Conservation (phyloP, 2,888 invertebrate species). For the Omphaloscelis lunosa region DNA sequence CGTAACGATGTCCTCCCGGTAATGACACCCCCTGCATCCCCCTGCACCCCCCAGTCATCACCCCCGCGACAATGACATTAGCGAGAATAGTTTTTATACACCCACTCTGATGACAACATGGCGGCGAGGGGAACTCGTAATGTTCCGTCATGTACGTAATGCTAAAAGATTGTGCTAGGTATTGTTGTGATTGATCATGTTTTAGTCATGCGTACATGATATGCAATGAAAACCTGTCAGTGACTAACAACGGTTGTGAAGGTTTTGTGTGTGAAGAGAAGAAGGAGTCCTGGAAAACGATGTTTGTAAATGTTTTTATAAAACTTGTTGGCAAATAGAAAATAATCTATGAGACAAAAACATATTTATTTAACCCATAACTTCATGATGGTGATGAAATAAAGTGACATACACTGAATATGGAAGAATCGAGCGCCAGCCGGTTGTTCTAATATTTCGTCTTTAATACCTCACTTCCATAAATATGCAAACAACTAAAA, state of each 20-base stretch:
- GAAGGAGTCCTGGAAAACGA: too few species aligned
- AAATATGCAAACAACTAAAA: neutral
- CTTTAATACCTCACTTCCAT: neutral
- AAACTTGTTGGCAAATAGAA: neutral
- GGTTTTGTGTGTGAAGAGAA: neutral
- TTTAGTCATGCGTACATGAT: neutral
- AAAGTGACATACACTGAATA: neutral
- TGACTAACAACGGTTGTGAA: neutral
- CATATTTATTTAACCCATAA: neutral
- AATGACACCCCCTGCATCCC: constrained; percentile 76
- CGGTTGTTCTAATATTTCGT: too few species aligned
- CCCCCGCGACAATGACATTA: constrained; percentile 79
- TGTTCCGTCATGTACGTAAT: constrained; percentile 29
- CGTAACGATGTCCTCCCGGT: constrained; percentile 85
- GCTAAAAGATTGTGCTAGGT: constrained; percentile 47
- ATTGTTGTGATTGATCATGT: constrained; percentile 21
- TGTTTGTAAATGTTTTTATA: neutral
- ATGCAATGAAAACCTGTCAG: too few species aligned
- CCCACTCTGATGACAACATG: constrained; percentile 54
- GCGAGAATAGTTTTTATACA: constrained; percentile 70
- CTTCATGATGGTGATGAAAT: neutral
- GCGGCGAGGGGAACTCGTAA: constrained; percentile 31
- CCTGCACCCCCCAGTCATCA: constrained; percentile 65
- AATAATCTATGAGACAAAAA: neutral
- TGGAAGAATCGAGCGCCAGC: neutral